phyloP scores from a whole-genome alignment of 2,797 vertebrate species.

The Cynopterus sphinx region DNA sequence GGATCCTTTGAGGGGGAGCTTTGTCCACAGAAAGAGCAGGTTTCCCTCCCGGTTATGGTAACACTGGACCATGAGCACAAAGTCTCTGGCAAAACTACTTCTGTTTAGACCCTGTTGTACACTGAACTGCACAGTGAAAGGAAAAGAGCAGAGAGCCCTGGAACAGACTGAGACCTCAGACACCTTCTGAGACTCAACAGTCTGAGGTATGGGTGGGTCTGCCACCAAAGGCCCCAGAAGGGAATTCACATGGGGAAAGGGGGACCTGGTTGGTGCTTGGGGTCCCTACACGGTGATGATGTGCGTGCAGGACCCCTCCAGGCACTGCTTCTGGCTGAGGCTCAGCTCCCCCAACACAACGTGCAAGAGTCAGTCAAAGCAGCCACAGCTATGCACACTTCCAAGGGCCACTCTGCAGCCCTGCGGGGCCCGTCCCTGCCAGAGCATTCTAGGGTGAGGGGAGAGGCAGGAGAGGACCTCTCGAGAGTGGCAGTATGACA shows the following conservation, averaged over 20 bases:
- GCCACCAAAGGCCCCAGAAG: not conserved
- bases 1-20: not conserved
- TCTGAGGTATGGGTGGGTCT: not conserved
- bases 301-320: not conserved
- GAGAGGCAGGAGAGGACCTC: not conserved
- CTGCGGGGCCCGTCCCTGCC: not conserved
- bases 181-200: not conserved
- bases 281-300: rapidly evolving
- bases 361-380: not conserved
- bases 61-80: not conserved
- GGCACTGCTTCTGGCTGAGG: too few species aligned
- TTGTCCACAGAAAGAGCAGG: not conserved
- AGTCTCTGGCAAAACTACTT: not conserved
- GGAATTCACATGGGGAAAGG: not conserved
- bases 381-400: rapidly evolving
- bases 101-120: not conserved
- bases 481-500: not conserved
- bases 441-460: not conserved
- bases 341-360: not conserved
- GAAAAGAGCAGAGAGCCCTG: not conserved
- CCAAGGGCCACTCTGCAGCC: not conserved
- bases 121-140: not conserved
- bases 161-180: not conserved
- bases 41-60: not conserved
- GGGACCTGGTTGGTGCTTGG: not conserved